These are phyloP conservation scores for Thymelicus lineola DNA, from an alignment of 2,888 invertebrate species.

Conservation along the genomic window DNA sequence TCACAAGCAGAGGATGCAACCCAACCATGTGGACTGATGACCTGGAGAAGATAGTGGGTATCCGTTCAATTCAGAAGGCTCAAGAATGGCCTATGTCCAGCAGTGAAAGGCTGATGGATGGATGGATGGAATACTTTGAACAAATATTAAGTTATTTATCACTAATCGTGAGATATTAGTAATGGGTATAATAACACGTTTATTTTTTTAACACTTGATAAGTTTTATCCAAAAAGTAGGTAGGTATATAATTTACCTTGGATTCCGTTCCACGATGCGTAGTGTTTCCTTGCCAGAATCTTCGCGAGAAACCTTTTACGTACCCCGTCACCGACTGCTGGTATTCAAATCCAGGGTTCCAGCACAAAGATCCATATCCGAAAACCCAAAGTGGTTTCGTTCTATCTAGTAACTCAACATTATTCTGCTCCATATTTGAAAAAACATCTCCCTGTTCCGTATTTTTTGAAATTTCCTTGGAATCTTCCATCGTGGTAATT, in stretches of 20 bases:
- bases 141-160: no score
- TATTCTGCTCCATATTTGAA: slow-evolving; percentile 41
- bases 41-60: no score
- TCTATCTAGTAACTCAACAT: slow-evolving; percentile 55
- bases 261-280: slow-evolving; percentile 91
- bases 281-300: slow-evolving; percentile 97
- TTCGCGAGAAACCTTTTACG: slow-evolving; percentile 91
- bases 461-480: slow-evolving; percentile 42
- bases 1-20: no score
- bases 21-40: no score
- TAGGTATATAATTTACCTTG: slow-evolving; percentile 82
- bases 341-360: slow-evolving; percentile 97
- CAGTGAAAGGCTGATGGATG: no score
- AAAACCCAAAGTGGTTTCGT: slow-evolving; percentile 93
- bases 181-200: no score
- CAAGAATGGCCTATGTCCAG: no score
- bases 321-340: slow-evolving; percentile 92
- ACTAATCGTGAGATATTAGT: no score
- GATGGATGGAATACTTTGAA: no score
- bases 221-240: not conserved
- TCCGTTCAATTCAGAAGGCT: no score
- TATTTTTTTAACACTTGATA: no score
- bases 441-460: slow-evolving; percentile 26
- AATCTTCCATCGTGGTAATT: slow-evolving; percentile 33
- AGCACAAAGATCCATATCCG: slow-evolving; percentile 97